A percentile compares a stretch with the other conserved stretches of the same genome.
These are phyloP conservation scores for Tachysurus vachellii DNA, from an alignment of 2,113 vertebrate species.

Conservation along the genomic window DNA sequence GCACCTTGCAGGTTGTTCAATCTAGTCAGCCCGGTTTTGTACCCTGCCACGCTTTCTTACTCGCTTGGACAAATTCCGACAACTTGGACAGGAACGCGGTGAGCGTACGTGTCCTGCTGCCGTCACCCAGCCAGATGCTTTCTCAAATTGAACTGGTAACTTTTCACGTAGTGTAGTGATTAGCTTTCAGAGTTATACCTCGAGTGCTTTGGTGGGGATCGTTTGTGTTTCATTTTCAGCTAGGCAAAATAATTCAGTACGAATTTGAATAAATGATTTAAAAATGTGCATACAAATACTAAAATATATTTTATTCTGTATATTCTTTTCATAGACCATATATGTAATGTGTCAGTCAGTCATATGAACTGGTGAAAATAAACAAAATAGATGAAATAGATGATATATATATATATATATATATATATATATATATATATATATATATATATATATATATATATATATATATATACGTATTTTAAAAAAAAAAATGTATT, in stretches of 20 bases:
- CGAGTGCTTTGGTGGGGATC: too few relatives aligned
- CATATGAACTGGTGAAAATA: too few relatives aligned
- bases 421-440: too few relatives aligned
- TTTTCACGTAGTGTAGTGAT: background rate
- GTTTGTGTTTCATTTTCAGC: background rate
- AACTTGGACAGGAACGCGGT: background rate
- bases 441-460: too few relatives aligned
- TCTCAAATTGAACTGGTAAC: background rate
- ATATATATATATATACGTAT: too few relatives aligned
- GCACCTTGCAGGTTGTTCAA: slow-evolving; percentile 17
- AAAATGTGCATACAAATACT: background rate
- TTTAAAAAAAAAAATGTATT: too few relatives aligned
- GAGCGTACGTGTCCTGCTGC: background rate
- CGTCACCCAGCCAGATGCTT: background rate
- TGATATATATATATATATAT: too few relatives aligned
- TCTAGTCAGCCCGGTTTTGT: slow-evolving; percentile 22
- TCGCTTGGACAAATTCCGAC: slow-evolving; percentile 2
- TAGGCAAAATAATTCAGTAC: background rate
- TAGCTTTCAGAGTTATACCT: slow-evolving; percentile 9
- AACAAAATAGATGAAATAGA: too few relatives aligned
- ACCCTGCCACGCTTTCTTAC: slow-evolving; percentile 3
- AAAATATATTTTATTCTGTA: too few relatives aligned
- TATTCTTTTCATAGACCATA: background rate
- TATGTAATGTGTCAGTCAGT: too few relatives aligned
- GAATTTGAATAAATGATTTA: background rate